phyloP scores from a whole-genome alignment of 2,113 vertebrate genomes.

The Hippocampus zosterae region DNA sequence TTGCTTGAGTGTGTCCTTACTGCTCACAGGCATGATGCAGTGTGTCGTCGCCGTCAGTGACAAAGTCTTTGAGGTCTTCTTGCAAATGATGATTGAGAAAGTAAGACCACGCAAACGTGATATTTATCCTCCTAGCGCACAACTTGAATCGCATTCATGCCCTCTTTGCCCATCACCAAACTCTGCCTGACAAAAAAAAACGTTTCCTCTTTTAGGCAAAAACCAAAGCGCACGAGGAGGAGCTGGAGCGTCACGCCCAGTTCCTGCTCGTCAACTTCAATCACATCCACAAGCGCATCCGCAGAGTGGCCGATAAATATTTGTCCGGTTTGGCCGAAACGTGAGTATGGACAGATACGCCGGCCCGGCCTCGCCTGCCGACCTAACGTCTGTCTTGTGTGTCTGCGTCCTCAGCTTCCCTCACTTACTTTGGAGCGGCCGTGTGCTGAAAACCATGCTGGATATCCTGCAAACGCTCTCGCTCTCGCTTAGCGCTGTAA shows the following conservation, averaged over 20 bases:
- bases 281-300: slow-evolving; percentile 96
- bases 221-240: slow-evolving; percentile 93
- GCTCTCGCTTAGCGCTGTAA: slow-evolving; percentile 90
- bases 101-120: slow-evolving; percentile 58
- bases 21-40: slow-evolving; percentile 91
- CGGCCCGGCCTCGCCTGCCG: background rate
- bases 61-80: slow-evolving; percentile 96
- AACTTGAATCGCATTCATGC: too few species aligned
- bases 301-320: slow-evolving; percentile 95
- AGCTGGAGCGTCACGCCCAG: slow-evolving; percentile 92
- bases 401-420: slow-evolving; percentile 78
- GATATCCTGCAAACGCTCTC: slow-evolving; percentile 97
- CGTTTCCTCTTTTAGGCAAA: slow-evolving; percentile 79
- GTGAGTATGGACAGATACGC: slow-evolving; percentile 64
- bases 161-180: too few species aligned
- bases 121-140: too few species aligned
- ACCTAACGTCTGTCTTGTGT: background rate
- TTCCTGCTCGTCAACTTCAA: slow-evolving; percentile 97
- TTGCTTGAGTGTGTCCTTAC: background rate
- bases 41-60: slow-evolving; percentile 95
- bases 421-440: slow-evolving; percentile 94
- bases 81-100: slow-evolving; percentile 97
- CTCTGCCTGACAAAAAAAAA: background rate
- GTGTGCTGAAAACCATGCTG: slow-evolving; percentile 94
- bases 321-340: slow-evolving; percentile 94